Conservation (phyloP, 2,888 invertebrate species). For the Boloria selene region DNA sequence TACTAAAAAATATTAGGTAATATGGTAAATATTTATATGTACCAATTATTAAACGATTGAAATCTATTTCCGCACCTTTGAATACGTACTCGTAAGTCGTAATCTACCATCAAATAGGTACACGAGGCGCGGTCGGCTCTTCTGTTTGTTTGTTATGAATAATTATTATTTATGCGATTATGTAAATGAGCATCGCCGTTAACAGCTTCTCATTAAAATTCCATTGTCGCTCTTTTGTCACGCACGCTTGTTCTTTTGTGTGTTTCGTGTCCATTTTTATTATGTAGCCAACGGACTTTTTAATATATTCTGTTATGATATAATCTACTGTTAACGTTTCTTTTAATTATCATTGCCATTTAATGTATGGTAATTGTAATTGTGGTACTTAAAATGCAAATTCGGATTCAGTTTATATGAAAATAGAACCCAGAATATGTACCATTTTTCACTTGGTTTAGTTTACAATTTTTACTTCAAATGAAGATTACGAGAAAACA, state of each 20-base stretch:
- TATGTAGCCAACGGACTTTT: slow-evolving; percentile 47
- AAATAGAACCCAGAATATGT: slow-evolving; percentile 21
- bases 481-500: too few relatives aligned
- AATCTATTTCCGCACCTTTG: slow-evolving; percentile 19
- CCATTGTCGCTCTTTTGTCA: slow-evolving; percentile 66
- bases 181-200: slow-evolving; percentile 71
- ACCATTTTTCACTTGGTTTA: neutral
- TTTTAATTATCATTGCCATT: slow-evolving; percentile 30
- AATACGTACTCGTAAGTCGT: too few relatives aligned
- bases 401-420: slow-evolving; percentile 24
- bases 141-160: slow-evolving; percentile 69
- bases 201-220: slow-evolving; percentile 75
- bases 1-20: neutral
- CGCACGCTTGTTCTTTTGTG: slow-evolving; percentile 61
- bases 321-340: slow-evolving; percentile 37
- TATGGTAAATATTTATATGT: neutral
- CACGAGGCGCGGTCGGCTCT: slow-evolving; percentile 37
- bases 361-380: slow-evolving; percentile 16
- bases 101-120: slow-evolving; percentile 15
- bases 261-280: slow-evolving; percentile 59
- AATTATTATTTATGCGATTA: slow-evolving; percentile 75
- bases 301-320: slow-evolving; percentile 43
- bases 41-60: neutral
- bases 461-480: slow-evolving; percentile 4
- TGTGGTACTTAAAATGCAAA: slow-evolving; percentile 23